Percentiles rank a stretch among this genome's conserved stretches.
Evolutionary conservation across 2,797 vertebrate species (phyloP).

Genomic region (Eulemur coronatus): DNA sequence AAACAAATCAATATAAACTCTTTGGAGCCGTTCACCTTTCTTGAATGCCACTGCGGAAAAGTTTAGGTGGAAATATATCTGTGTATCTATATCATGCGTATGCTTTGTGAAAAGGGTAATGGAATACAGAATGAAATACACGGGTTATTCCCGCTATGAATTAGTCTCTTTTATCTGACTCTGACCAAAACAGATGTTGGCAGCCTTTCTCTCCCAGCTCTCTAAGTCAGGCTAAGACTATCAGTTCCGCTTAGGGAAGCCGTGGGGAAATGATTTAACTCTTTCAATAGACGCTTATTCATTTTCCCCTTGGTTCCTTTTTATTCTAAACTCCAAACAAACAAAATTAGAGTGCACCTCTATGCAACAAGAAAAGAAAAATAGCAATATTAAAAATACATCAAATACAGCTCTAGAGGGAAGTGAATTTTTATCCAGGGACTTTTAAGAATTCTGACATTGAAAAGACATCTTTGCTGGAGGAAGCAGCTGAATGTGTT

Average conservation of each 20-base stretch:
- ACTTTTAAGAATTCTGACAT: slow-evolving; percentile 25
- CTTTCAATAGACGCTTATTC: slow-evolving; percentile 72
- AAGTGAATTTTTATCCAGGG: slow-evolving; percentile 61
- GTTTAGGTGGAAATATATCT: slow-evolving; percentile 71
- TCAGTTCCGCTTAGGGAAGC: slow-evolving; percentile 85
- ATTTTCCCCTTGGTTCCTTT: slow-evolving; percentile 51
- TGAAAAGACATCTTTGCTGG: slow-evolving; percentile 26
- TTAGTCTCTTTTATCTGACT: slow-evolving; percentile 87
- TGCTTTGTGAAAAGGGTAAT: slow-evolving; percentile 77
- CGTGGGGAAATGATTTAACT: slow-evolving; percentile 82
- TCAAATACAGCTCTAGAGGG: slow-evolving; percentile 40
- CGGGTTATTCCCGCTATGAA: slow-evolving; percentile 83
- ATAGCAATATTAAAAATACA: slow-evolving; percentile 70
- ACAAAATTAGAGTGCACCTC: slow-evolving; percentile 60
- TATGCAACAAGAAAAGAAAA: slow-evolving; percentile 50
- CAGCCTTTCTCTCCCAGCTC: slow-evolving; percentile 85
- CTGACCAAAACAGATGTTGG: slow-evolving; percentile 88
- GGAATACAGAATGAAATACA: slow-evolving; percentile 82
- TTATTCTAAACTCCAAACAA: slow-evolving; percentile 66
- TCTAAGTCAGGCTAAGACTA: slow-evolving; percentile 86
- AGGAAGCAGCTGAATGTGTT: slow-evolving; percentile 59
- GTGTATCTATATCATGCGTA: slow-evolving; percentile 4
- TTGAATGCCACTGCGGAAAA: slow-evolving; percentile 35
- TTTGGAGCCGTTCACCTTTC: slow-evolving; percentile 31
- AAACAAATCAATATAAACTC: neutral